These are phyloP conservation scores for Drosophila colorata DNA, from an alignment of 2,888 invertebrate genomes.

Conservation along the genomic window DNA sequence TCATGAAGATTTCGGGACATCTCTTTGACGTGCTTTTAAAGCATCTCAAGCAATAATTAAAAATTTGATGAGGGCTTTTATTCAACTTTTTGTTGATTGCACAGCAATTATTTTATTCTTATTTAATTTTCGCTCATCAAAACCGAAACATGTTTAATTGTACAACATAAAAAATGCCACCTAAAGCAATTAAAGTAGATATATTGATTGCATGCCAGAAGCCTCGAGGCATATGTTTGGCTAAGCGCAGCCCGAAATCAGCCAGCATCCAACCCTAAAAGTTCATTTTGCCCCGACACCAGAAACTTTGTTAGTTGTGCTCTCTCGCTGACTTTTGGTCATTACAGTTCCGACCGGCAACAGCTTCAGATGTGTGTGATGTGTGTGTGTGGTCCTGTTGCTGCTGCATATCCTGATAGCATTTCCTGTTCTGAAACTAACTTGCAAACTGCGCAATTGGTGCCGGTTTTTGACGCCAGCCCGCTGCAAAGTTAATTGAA, in stretches of 20 bases:
- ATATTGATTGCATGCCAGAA: slow-evolving; percentile 19
- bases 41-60: slow-evolving; percentile 24
- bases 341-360: slow-evolving; percentile 38
- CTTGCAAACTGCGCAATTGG: slow-evolving; percentile 18
- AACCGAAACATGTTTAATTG: slow-evolving; percentile 9
- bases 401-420: slow-evolving; percentile 14
- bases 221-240: slow-evolving; percentile 18
- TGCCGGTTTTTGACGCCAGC: not conserved
- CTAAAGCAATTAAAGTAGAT: not conserved
- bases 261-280: not conserved
- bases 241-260: slow-evolving; percentile 1
- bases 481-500: slow-evolving; percentile 9
- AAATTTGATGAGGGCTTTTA: slow-evolving; percentile 1
- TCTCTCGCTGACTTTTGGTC: slow-evolving; percentile 9
- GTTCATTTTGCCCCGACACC: not conserved
- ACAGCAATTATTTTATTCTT: not conserved
- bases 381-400: not conserved
- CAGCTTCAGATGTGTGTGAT: slow-evolving; percentile 28
- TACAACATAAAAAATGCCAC: not conserved
- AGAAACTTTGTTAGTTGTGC: slow-evolving; percentile 13
- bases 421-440: slow-evolving; percentile 21
- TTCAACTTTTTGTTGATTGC: not conserved
- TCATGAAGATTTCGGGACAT: slow-evolving; percentile 5
- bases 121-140: slow-evolving; percentile 20
- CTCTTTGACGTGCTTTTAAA: slow-evolving; percentile 9